Evolutionary conservation across 2,113 vertebrate species (phyloP).

Genomic region (Brevimyrus niger): DNA sequence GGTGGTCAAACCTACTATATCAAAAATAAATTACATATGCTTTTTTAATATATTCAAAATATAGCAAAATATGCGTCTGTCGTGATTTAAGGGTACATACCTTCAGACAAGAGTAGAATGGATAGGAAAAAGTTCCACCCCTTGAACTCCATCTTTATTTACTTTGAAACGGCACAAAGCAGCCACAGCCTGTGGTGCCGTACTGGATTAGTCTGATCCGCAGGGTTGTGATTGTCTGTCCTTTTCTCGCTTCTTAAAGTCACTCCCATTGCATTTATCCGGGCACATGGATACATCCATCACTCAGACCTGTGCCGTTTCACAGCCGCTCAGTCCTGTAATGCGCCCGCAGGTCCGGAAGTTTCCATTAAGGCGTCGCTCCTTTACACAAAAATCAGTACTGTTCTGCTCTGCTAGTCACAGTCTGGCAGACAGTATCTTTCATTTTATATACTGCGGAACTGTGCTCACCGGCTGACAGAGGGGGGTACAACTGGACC

Average conservation of each 20-base stretch:
- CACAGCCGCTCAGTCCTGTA: not conserved
- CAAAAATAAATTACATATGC: not conserved
- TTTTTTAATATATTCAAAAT: not conserved
- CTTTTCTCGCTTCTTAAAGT: slow-evolving; percentile 33
- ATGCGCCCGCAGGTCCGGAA: not conserved
- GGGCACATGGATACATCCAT: not conserved
- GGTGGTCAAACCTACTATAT: not conserved
- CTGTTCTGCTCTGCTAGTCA: not conserved
- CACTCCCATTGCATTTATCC: slow-evolving; percentile 44
- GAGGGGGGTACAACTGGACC: not conserved
- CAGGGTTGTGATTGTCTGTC: slow-evolving; percentile 26
- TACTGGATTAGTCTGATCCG: slow-evolving; percentile 63
- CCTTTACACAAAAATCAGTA: not conserved
- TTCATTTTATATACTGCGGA: not conserved
- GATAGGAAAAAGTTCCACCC: slow-evolving; percentile 60
- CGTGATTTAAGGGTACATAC: slow-evolving; percentile 57
- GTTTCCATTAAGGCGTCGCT: not conserved
- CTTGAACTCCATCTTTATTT: slow-evolving; percentile 65
- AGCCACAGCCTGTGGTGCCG: slow-evolving; percentile 33
- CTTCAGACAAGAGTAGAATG: slow-evolving; percentile 74
- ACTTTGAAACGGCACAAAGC: slow-evolving; percentile 31
- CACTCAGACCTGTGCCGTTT: not conserved
- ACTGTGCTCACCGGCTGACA: not conserved
- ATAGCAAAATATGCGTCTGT: not conserved
- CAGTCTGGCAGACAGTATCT: not conserved